phyloP scores from a whole-genome alignment of 2,113 vertebrate species.

The Equus quagga region DNA sequence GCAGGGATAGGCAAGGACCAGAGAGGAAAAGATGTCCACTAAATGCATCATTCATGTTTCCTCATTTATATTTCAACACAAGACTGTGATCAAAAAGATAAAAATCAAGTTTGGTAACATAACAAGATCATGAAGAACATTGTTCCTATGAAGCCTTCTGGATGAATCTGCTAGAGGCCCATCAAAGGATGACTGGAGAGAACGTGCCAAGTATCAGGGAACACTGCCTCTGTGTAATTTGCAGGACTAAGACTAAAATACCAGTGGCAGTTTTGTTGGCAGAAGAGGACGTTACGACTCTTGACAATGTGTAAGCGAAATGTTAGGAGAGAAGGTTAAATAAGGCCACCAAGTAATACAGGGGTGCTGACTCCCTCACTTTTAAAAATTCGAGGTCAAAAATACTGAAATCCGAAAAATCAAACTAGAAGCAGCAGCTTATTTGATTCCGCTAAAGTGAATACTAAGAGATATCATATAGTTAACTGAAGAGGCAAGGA shows the following conservation, averaged over 20 bases:
- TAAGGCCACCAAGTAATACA: not conserved
- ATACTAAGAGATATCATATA: not conserved
- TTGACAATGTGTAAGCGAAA: not conserved
- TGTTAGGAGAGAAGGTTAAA: not conserved
- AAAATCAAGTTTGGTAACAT: not conserved
- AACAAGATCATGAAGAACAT: not conserved
- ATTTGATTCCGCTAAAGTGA: not conserved
- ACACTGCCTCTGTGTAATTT: not conserved
- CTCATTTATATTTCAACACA: not conserved
- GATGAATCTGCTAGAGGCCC: not conserved
- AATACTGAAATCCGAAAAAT: not conserved
- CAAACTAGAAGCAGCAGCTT: not conserved
- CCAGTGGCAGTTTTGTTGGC: not conserved
- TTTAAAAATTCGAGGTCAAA: not conserved
- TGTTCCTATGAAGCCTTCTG: not conserved
- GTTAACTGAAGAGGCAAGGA: not conserved
- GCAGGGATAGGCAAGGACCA: not conserved
- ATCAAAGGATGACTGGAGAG: not conserved
- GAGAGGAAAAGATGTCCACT: not conserved
- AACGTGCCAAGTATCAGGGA: not conserved
- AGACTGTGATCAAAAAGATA: not conserved
- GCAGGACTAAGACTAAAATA: not conserved
- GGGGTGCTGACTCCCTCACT: not conserved
- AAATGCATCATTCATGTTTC: not conserved
- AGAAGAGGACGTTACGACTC: not conserved